These are phyloP conservation scores for Strigamia maritima DNA, from an alignment of 2,888 invertebrate genomes.

Conservation along the genomic window DNA sequence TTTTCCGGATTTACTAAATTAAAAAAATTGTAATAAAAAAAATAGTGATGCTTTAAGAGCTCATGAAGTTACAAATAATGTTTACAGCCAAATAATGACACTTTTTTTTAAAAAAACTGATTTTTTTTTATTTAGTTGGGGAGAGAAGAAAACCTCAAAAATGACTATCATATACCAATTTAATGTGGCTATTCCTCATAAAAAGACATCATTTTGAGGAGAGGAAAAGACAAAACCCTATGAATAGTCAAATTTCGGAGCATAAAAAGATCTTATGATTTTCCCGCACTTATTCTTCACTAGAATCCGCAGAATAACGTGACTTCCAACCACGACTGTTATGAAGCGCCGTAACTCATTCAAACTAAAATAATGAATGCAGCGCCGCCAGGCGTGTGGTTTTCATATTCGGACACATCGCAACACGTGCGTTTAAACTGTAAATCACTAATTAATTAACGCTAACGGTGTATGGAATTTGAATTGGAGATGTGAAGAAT, in stretches of 20 bases:
- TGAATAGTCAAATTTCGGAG: not conserved
- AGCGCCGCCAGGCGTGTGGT: not conserved
- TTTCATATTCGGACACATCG: slow-evolving; percentile 1
- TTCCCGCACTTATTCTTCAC: not conserved
- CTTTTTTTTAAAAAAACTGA: not conserved
- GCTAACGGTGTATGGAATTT: not conserved
- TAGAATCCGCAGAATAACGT: not conserved
- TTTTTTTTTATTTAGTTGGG: not conserved
- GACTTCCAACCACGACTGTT: slow-evolving; percentile 8
- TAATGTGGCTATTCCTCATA: not conserved
- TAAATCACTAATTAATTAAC: slow-evolving; percentile 34
- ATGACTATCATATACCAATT: not conserved
- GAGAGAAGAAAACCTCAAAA: not conserved
- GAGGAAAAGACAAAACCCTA: not conserved
- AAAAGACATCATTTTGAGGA: not conserved
- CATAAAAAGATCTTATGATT: not conserved
- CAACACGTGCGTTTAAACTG: not conserved
- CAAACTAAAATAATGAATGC: slow-evolving; percentile 14
- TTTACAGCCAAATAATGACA: not conserved
- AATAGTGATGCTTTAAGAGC: not conserved
- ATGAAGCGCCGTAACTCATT: slow-evolving; percentile 6
- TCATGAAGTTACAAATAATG: not conserved
- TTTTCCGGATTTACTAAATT: slow-evolving; percentile 5
- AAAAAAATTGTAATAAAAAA: not conserved
- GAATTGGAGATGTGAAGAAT: not conserved